A percentile compares a stretch with the other conserved stretches of the same genome.
These are phyloP conservation scores for Unio pictorum DNA, from an alignment of 2,888 invertebrate species.

Conservation along the genomic window DNA sequence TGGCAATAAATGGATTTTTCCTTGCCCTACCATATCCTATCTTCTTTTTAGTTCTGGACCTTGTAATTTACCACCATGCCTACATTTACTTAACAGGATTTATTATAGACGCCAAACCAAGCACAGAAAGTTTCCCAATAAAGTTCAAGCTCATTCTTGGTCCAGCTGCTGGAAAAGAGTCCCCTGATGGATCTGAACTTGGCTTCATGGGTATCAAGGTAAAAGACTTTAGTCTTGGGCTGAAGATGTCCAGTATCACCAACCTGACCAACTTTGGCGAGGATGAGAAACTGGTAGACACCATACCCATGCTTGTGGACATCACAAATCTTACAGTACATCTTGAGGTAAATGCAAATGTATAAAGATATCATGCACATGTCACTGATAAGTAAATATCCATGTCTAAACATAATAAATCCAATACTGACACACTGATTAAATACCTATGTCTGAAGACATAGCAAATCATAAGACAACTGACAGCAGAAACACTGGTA, in stretches of 20 bases:
- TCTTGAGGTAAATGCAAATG: slow-evolving; percentile 43
- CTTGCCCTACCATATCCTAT: too few species aligned
- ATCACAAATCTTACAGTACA: slow-evolving; percentile 45
- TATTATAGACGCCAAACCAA: slow-evolving; percentile 13
- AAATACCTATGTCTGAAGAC: neutral
- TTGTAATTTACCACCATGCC: too few species aligned
- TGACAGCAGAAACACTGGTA: too few species aligned
- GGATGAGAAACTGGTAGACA: slow-evolving; percentile 86
- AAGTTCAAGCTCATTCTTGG: slow-evolving; percentile 38
- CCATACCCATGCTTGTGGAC: slow-evolving; percentile 80
- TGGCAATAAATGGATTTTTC: too few species aligned
- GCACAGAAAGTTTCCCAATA: slow-evolving; percentile 33
- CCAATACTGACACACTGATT: neutral
- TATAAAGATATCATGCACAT: neutral
- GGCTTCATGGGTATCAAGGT: slow-evolving; percentile 46
- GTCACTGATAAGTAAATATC: neutral
- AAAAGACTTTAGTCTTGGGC: slow-evolving; percentile 49
- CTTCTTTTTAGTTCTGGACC: too few species aligned
- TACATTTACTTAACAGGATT: slow-evolving; percentile 18
- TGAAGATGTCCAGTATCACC: slow-evolving; percentile 79
- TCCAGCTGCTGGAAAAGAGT: slow-evolving; percentile 26
- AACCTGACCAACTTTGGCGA: slow-evolving; percentile 88
- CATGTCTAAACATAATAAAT: neutral
- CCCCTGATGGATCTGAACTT: slow-evolving; percentile 31
- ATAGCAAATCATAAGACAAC: neutral